A percentile compares a stretch with the other conserved stretches of the same genome.
Conservation (phyloP, 2,888 invertebrate species). For the Aradus depressus region DNA sequence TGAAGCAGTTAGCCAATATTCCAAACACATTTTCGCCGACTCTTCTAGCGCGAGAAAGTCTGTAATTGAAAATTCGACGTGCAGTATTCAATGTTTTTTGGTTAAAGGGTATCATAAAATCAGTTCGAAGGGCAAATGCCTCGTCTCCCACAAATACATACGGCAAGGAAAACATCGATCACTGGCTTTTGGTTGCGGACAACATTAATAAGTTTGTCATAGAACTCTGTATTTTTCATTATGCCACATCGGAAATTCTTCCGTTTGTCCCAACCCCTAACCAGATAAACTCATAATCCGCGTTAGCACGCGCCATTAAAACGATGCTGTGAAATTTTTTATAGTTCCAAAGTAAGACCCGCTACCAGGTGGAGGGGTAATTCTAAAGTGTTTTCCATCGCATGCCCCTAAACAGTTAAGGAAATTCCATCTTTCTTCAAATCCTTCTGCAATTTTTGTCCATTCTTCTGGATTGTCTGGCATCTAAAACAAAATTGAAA, state of each 20-base stretch:
- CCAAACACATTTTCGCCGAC: slow-evolving; percentile 16
- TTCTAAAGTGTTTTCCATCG: slow-evolving; percentile 10
- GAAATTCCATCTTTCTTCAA: slow-evolving; percentile 21
- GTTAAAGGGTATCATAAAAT: slow-evolving; percentile 19
- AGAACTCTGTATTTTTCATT: slow-evolving; percentile 14
- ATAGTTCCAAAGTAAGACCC: slow-evolving; percentile 25
- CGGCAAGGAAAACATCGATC: not conserved
- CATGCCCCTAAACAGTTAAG: too few species aligned
- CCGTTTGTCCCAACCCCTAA: slow-evolving; percentile 16
- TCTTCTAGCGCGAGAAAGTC: slow-evolving; percentile 19
- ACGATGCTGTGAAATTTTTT: slow-evolving; percentile 23
- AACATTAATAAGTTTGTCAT: slow-evolving; percentile 16
- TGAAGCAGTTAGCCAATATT: too few species aligned
- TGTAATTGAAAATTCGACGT: slow-evolving; percentile 17
- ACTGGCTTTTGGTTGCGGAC: slow-evolving; percentile 8
- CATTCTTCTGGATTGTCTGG: slow-evolving; percentile 8
- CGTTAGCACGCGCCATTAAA: slow-evolving; percentile 17
- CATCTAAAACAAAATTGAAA: slow-evolving; percentile 12
- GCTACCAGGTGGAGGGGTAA: slow-evolving; percentile 19
- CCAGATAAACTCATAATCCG: slow-evolving; percentile 16
- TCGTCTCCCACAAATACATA: slow-evolving; percentile 19
- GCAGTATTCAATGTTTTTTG: slow-evolving; percentile 7
- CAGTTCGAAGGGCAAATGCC: slow-evolving; percentile 12
- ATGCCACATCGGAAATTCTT: too few species aligned
- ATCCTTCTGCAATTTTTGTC: slow-evolving; percentile 3